Evolutionary conservation across 2,113 vertebrate genomes (phyloP), one percentile per base, ranked within the genome.

Genomic region (Paramormyrops kingsleyae): DNA sequence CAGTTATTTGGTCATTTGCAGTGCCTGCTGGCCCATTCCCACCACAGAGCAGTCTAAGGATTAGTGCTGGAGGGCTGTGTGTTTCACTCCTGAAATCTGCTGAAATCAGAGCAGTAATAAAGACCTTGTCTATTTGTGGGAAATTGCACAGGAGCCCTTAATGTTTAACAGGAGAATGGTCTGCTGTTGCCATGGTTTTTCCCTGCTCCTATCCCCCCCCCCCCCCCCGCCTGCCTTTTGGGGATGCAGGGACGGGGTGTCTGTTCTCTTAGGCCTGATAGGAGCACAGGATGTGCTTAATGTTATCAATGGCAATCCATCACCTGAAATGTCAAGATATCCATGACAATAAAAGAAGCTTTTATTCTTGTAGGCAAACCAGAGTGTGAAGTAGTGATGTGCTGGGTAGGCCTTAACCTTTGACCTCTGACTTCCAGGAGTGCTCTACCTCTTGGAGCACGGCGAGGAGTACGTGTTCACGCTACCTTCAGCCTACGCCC

Each of bases 401-500:
- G 5, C 24, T 47, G 3, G 42, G 9, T 42, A 19, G 47, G 44
- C 42, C 7, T 46, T 89, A n/a, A 83, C 74, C 46, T 89, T 15
- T 87, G n/a, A 35, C 53, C 74, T 24, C 56, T 12, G 31, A 13
- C 49, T 35, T 19, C 2, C 92, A 93, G 98, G 94, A 24, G 93
- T 93, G 5, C 89, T 95, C n/a, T 93, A 94, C 59, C 90, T 95
- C 88, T 39, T 95, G 91, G 94, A 95, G 88, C 95, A 95, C 1
- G 94, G 93, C 31, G 95, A 95, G 91, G 92, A 94, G 94, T 95
- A 95, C 1, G 93, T 95, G 77, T 95, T 95, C 91, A 95, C 94
- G 0, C 93, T 99, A 91, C 98, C 98, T 15, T 97, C 97, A 92
- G 97, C 97, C 92, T 98, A 98, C 0, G 98, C 97, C 42, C 97